Base-by-base conservation (phyloP, 2,797 vertebrate species). In the Danio kyathit region DNA sequence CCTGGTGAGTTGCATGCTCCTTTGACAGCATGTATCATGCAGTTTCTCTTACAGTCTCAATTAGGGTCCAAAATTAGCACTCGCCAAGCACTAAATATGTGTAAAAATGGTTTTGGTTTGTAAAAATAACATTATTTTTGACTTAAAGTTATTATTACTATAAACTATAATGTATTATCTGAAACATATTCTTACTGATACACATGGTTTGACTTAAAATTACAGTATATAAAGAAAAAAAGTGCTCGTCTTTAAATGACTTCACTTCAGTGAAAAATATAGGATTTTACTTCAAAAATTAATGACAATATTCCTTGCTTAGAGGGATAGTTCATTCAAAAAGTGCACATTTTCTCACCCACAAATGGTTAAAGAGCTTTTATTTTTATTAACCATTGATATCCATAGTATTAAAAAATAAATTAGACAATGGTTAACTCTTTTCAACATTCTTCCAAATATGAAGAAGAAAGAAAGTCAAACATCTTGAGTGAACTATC, bases 1-100 rank as follows among this genome's bases (percentile, higher is more conserved):
- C 67, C 82, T 10, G 83, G 81, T 90, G 91, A 93, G 88, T 93
- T 94, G 93, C 93, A 94, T 92, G 92, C 90, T 91, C 91, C 59
- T 83, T 57, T 19, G 66, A 41, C 46, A 63, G 69, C 54, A 70
- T 61, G 46, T 72, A 80, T 87, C 16, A 75, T 11, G 64, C 6
- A 12, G 44, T 67, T 54, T 72, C 7, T 69, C 40, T 61, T 82
- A 21, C 61, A 49, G 65, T 78, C 21, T 40, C n/a, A 63, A 38
- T 60, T 43, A 48, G 54, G 17, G 56, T 74, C 56, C 71, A 60
- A 74, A 57, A 60, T 38, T 16, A 29, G 1, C 71, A 48, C 6
- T 60, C 5, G 56, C 71, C 71, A 48, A 38, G 13, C 56, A 48
- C 19, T 13, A 74, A 29, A 59, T 10, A 19, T 44, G 52, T 9